Conservation (phyloP, 2,113 vertebrate genomes). For the Dasyornis broadbenti region DNA sequence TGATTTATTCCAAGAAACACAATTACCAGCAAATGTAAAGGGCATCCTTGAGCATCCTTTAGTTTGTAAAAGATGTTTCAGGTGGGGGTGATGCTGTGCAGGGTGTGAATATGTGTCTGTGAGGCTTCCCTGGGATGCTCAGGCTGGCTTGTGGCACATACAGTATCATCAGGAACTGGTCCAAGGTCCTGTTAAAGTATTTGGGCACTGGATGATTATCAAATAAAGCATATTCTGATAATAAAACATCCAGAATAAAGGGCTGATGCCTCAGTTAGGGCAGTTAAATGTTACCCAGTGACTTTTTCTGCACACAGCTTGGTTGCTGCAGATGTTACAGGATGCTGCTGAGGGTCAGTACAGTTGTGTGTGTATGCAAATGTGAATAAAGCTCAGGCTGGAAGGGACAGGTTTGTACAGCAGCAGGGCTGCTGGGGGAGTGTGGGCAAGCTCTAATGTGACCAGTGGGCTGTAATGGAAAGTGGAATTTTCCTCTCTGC, state of each 20-base stretch:
- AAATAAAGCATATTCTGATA: not conserved
- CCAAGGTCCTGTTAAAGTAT: not conserved
- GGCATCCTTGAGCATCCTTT: not conserved
- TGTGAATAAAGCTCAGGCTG: not conserved
- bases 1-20: not conserved
- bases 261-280: not conserved
- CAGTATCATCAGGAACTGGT: fast-evolving
- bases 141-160: fast-evolving
- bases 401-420: not conserved
- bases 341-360: not conserved
- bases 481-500: conserved; percentile 50
- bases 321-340: not conserved
- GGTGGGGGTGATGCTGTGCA: not conserved
- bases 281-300: not conserved
- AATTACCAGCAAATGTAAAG: not conserved
- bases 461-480: conserved; percentile 7
- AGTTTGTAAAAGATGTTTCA: not conserved
- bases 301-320: not conserved
- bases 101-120: not conserved
- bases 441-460: not conserved
- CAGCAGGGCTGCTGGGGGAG: not conserved
- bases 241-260: not conserved
- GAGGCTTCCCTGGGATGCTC: not conserved
- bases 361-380: not conserved
- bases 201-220: not conserved